Evolutionary conservation across 2,888 invertebrate species (phyloP).

Genomic region (Chloroclystis v-ata): DNA sequence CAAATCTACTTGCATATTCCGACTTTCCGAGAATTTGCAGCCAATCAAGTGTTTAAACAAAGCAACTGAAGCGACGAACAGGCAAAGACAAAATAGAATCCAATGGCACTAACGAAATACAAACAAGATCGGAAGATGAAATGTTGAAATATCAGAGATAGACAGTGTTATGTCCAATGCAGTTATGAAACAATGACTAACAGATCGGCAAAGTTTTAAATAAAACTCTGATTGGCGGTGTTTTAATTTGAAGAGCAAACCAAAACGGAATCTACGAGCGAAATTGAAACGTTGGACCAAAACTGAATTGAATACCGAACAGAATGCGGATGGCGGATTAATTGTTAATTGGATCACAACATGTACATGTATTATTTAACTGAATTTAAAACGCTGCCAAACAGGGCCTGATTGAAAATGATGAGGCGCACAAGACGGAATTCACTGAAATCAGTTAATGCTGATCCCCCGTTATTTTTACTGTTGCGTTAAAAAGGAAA

Average conservation of each 20-base stretch:
- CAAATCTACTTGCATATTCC: constrained; percentile 15
- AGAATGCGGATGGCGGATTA: constrained; percentile 55
- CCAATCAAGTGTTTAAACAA: constrained; percentile 20
- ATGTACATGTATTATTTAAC: constrained; percentile 56
- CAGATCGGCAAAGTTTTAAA: constrained; percentile 36
- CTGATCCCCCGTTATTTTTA: constrained; percentile 22
- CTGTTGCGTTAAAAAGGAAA: constrained; percentile 32
- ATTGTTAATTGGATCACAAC: constrained; percentile 66
- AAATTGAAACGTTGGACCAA: constrained; percentile 57
- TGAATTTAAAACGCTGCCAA: constrained; percentile 49
- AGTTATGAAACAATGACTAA: constrained; percentile 19
- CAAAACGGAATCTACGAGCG: constrained; percentile 54
- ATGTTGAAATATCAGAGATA: constrained; percentile 4
- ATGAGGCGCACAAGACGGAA: constrained; percentile 36
- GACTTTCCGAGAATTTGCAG: constrained; percentile 10
- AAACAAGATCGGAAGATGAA: constrained; percentile 16
- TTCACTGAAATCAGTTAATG: constrained; percentile 28
- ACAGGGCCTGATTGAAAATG: constrained; percentile 45
- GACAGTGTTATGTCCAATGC: constrained; percentile 7
- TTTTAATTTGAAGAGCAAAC: constrained; percentile 58
- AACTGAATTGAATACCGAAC: constrained; percentile 59
- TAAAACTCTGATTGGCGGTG: constrained; percentile 52
- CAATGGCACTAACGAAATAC: constrained; percentile 15
- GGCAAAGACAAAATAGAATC: constrained; percentile 17
- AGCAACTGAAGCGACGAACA: constrained; percentile 16